Conservation (phyloP, 2,888 invertebrate species). For the Drosophila tanythrix region DNA sequence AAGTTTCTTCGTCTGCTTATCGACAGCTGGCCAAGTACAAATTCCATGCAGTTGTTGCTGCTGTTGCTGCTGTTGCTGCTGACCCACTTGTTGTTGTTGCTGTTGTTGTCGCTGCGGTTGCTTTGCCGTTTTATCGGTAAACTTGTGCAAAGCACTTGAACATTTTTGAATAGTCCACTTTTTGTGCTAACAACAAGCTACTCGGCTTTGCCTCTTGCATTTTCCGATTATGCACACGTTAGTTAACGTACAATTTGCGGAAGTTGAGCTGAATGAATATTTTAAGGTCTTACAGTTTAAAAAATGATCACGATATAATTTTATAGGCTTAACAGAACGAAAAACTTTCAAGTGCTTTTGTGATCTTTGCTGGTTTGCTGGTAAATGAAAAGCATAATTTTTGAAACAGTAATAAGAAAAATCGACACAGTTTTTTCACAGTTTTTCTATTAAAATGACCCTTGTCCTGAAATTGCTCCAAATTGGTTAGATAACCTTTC, state of each 20-base stretch:
- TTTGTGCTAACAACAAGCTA: constrained; percentile 10
- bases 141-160: constrained; percentile 62
- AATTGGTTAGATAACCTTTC: neutral
- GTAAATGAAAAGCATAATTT: neutral
- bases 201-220: neutral
- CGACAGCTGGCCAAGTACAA: constrained; percentile 70
- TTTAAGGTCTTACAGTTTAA: neutral
- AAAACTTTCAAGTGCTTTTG: neutral
- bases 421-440: neutral
- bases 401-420: too few relatives aligned
- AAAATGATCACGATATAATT: neutral
- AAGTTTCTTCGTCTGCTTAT: constrained; percentile 62
- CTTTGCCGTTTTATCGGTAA: constrained; percentile 62
- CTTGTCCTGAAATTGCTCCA: neutral
- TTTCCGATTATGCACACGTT: constrained; percentile 14
- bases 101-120: constrained; percentile 40
- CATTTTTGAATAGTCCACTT: constrained; percentile 53
- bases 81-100: constrained; percentile 24
- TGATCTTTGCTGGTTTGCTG: neutral
- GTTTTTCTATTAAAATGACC: neutral
- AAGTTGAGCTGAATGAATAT: neutral
- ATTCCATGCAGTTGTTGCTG: constrained; percentile 36
- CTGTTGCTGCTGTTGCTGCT: constrained; percentile 13
- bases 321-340: neutral
- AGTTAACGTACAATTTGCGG: neutral